Base-by-base conservation (phyloP, 2,888 invertebrate species). In the Drosophila neutralis region DNA sequence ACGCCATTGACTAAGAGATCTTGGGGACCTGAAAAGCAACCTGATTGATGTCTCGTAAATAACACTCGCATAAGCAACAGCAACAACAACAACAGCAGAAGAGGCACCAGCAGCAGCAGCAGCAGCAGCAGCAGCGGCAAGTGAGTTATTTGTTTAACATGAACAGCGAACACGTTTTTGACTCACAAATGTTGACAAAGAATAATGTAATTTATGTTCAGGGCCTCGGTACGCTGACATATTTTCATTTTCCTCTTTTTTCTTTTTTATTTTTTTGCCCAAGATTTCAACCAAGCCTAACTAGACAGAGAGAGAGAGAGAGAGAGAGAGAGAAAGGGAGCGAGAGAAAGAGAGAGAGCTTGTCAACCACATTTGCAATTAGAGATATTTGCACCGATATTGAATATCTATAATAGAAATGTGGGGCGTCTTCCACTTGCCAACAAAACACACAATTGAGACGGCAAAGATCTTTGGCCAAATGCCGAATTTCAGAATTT, bases 161-260 rank as follows among this genome's bases (percentile, higher is more conserved):
- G 88, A 89, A 86, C 81, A 84, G 73, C 80, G 88, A 89, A 89
- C 88, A 87, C 87, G 80, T 81, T 87, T 89, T 87, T 87, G 90
- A 87, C 87, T 87, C 80, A 89, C 90, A 87, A 87, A 87, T 87
- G 88, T 81, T 89, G 90, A 87, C 90, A 89, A 87, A 85, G 90
- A 87, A 87, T 87, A 89, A 87, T 87, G 86, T 89, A 76, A 89
- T 87, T 85, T 89, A 83, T 89, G 86, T 86, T 80, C 69, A 63
- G 62, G 54, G 24, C 13, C 74, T 53, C 24, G 7, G 18, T 61
- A 36, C 60, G 73, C 24, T 73, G 81, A 83, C 83, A 76, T 72
- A 72, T 80, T 80, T 59, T 75, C 57, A 54, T 65, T 58, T 61
- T 61, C 15, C 18, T 18, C 33, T 59, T 24, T 48, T 60, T 57